Percentiles rank a stretch among this genome's conserved stretches.
Evolutionary conservation across 2,113 vertebrate species (phyloP).

Genomic region (Labeo catla): DNA sequence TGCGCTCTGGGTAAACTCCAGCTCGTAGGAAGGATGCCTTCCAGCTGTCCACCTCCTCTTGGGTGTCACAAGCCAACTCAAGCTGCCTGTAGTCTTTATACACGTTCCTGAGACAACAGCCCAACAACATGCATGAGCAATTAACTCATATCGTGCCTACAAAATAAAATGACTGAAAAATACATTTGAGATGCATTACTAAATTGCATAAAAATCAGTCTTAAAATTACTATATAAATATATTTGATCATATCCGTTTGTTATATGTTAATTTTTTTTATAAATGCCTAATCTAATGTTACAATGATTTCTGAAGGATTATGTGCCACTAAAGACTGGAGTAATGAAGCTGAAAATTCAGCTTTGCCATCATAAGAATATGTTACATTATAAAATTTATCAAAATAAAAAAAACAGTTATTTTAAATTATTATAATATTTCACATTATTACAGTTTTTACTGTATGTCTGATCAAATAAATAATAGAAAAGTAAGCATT

Average conservation of each 20-base stretch:
- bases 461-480: too few relatives aligned
- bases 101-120: conserved; percentile 81
- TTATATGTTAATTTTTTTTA: too few relatives aligned
- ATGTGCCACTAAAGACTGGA: not conserved
- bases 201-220: not conserved
- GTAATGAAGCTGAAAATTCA: not conserved
- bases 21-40: conserved; percentile 95
- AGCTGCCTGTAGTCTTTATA: conserved; percentile 97
- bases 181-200: not conserved
- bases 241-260: too few relatives aligned
- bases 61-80: conserved; percentile 93
- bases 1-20: conserved; percentile 94
- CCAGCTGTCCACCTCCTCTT: conserved; percentile 97
- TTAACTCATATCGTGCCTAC: not conserved
- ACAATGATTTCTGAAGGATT: not conserved
- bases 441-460: too few relatives aligned
- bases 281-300: too few relatives aligned
- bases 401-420: not conserved
- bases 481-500: too few relatives aligned
- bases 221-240: not conserved
- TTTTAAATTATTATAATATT: not conserved
- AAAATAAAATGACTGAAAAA: not conserved
- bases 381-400: not conserved
- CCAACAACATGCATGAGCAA: not conserved
- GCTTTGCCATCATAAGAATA: not conserved